Evolutionary conservation across 2,797 vertebrate species (phyloP).

Genomic region (Typhlichthys eigenmanni): DNA sequence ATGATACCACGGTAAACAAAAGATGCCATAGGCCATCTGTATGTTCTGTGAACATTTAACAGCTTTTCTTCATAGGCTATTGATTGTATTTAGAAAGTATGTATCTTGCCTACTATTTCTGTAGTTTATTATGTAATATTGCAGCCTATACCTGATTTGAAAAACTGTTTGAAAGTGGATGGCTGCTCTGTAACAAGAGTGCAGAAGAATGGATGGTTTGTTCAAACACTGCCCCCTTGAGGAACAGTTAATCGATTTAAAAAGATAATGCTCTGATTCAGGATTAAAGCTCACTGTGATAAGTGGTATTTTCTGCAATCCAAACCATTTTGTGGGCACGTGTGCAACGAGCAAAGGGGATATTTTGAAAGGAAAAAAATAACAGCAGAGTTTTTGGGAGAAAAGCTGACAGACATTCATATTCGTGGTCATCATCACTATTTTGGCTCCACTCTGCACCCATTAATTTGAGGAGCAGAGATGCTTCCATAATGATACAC

Average conservation of each 20-base stretch:
- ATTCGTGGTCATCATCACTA: conserved; percentile 2
- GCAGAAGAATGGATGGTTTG: conserved; percentile 62
- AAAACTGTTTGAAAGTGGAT: not conserved
- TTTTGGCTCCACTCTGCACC: conserved; percentile 13
- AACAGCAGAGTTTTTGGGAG: not conserved
- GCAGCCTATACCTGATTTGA: too few species aligned
- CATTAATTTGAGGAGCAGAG: conserved; percentile 32
- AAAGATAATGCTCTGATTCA: conserved; percentile 5
- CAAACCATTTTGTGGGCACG: not conserved
- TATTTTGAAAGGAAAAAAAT: not conserved
- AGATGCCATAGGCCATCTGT: too few species aligned
- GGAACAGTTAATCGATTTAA: conserved; percentile 54
- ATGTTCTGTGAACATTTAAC: too few species aligned
- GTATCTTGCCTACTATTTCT: too few species aligned
- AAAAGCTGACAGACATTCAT: not conserved
- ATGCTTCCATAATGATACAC: conserved; percentile 39
- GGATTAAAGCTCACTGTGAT: conserved; percentile 19
- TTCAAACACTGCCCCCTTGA: conserved; percentile 81
- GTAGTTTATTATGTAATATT: too few species aligned
- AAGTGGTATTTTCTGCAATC: not conserved
- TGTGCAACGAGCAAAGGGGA: conserved; percentile 8
- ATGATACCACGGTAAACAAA: too few species aligned
- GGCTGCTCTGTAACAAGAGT: conserved; percentile 37
- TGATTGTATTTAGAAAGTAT: too few species aligned
- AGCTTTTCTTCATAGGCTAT: too few species aligned